phyloP scores from a whole-genome alignment of 2,888 invertebrate species.

The Lithophane leautieri region DNA sequence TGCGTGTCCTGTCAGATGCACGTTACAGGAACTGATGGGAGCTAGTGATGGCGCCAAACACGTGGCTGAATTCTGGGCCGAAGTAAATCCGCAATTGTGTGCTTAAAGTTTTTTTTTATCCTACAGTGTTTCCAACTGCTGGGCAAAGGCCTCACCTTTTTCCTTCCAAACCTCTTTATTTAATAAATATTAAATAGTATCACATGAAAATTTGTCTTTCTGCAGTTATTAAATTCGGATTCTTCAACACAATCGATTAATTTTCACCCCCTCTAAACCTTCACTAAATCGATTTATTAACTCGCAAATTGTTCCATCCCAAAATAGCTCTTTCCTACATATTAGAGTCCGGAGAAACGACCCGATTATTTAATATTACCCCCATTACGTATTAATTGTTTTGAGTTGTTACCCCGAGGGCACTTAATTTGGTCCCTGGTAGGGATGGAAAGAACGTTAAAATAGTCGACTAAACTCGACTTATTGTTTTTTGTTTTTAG shows the following conservation, averaged over 20 bases:
- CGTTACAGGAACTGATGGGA: too few species aligned
- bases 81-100: too few species aligned
- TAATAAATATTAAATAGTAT: too few species aligned
- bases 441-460: conserved; percentile 32
- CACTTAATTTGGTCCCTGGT: conserved; percentile 50
- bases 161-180: too few species aligned
- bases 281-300: conserved; percentile 18
- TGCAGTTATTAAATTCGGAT: not conserved
- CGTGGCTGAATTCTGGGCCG: too few species aligned
- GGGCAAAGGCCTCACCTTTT: too few species aligned
- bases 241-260: not conserved
- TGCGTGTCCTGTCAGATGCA: too few species aligned
- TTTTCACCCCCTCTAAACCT: not conserved
- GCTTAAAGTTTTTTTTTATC: too few species aligned
- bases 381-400: conserved; percentile 63
- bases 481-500: not conserved
- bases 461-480: conserved; percentile 28
- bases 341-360: conserved; percentile 39
- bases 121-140: too few species aligned
- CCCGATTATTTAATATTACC: conserved; percentile 55
- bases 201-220: too few species aligned
- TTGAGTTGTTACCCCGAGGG: conserved; percentile 48
- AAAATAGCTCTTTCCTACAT: conserved; percentile 32
- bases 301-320: not conserved
- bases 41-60: too few species aligned